A percentile compares a stretch with the other conserved stretches of the same genome.
Conservation (phyloP, 2,888 invertebrate genomes). For the Meta bourneti region DNA sequence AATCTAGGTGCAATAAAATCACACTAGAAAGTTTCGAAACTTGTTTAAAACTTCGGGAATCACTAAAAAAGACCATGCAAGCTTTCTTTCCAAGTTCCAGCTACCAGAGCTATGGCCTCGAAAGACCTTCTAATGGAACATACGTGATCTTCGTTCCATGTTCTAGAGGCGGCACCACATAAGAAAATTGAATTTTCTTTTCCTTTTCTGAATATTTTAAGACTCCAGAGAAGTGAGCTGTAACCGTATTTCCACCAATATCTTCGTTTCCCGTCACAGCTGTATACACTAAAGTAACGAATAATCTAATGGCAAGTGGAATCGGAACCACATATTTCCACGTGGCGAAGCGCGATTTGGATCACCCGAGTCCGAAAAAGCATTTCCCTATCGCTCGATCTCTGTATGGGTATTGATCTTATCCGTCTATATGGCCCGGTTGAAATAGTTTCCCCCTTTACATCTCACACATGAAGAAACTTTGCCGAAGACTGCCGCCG, state of each 20-base stretch:
- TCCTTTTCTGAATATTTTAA: slow-evolving; percentile 63
- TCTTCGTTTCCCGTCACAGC: neutral
- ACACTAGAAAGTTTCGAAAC: neutral
- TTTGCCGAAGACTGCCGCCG: neutral
- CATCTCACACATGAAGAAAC: neutral
- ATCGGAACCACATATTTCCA: slow-evolving; percentile 27
- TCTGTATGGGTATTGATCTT: neutral
- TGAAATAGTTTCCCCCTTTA: neutral
- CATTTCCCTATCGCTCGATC: neutral
- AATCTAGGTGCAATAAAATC: neutral
- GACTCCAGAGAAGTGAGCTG: slow-evolving; percentile 25
- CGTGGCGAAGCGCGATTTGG: slow-evolving; percentile 5
- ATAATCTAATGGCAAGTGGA: slow-evolving; percentile 25
- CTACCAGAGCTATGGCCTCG: slow-evolving; percentile 23
- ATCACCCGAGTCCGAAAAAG: slow-evolving; percentile 23
- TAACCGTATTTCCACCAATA: slow-evolving; percentile 45
- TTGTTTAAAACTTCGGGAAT: slow-evolving; percentile 14
- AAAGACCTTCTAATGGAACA: slow-evolving; percentile 43
- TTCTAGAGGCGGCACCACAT: neutral
- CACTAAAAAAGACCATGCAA: neutral
- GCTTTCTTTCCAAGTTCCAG: neutral
- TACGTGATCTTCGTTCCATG: slow-evolving; percentile 13
- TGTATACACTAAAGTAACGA: neutral
- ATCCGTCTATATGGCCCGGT: neutral
- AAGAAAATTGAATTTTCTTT: slow-evolving; percentile 45